Evolutionary conservation across 2,888 invertebrate species (phyloP).

Genomic region (Coleophora deauratella): DNA sequence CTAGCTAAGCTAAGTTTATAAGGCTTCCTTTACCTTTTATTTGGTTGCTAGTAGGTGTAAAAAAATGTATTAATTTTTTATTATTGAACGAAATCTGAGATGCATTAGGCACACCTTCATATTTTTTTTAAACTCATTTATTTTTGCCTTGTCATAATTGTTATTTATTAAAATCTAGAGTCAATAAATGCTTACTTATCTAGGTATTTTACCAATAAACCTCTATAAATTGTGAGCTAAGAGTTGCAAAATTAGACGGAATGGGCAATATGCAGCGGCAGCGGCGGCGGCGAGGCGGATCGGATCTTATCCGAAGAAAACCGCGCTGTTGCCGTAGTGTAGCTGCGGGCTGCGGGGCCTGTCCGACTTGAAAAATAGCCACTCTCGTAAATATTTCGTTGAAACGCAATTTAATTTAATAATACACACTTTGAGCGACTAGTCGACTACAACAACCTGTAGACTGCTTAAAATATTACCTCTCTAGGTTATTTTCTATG

Average conservation of each 20-base stretch:
- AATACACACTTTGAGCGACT: constrained; percentile 37
- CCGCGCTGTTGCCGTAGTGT: constrained; percentile 19
- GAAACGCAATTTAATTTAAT: constrained; percentile 61
- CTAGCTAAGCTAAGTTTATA: too few relatives aligned
- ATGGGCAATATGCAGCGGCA: too few relatives aligned
- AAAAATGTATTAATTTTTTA: too few relatives aligned
- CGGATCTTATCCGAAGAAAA: constrained; percentile 10
- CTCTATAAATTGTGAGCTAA: not conserved
- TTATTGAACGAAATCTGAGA: too few relatives aligned
- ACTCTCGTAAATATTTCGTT: constrained; percentile 59
- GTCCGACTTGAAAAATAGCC: constrained; percentile 54
- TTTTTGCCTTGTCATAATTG: too few relatives aligned
- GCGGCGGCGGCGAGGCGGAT: constrained; percentile 5
- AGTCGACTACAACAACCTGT: constrained; percentile 27
- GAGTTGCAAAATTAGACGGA: constrained; percentile 10
- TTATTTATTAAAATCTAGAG: too few relatives aligned
- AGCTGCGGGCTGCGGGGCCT: constrained; percentile 47
- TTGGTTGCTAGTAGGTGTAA: too few relatives aligned
- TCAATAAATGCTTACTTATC: too few relatives aligned
- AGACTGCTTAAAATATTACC: constrained; percentile 2
- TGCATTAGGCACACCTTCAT: too few relatives aligned
- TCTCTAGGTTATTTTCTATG: not conserved
- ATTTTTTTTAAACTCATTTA: too few relatives aligned
- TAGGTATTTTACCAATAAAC: not conserved
- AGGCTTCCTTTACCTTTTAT: too few relatives aligned